Evolutionary conservation across 1,140 invertebrate species (phyloP).

Genomic region (Trinorchestia longiramus): DNA sequence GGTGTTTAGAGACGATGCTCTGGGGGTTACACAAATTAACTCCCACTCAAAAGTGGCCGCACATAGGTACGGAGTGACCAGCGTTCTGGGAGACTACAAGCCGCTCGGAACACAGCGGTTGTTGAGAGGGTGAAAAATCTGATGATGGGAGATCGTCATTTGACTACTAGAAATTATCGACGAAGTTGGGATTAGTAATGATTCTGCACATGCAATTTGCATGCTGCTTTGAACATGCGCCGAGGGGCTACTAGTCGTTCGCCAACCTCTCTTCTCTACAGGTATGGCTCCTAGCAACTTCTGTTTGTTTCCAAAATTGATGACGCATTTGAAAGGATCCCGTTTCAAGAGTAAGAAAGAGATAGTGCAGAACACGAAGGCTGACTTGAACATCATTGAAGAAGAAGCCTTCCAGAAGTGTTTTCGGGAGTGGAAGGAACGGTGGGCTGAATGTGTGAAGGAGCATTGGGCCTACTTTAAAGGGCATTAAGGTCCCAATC

Average conservation of each 20-base stretch:
- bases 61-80: constrained; percentile 16
- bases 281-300: too few relatives aligned
- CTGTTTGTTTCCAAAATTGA: too few relatives aligned
- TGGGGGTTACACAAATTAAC: neutral
- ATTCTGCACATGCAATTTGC: neutral
- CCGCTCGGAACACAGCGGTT: neutral
- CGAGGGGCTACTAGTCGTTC: neutral
- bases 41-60: neutral
- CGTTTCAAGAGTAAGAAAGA: too few relatives aligned
- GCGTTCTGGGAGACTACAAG: neutral
- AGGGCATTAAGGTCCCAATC: too few relatives aligned
- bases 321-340: too few relatives aligned
- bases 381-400: too few relatives aligned
- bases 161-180: neutral
- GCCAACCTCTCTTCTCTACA: too few relatives aligned
- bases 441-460: too few relatives aligned
- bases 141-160: neutral
- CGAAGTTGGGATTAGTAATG: neutral
- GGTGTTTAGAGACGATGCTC: neutral
- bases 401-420: too few relatives aligned
- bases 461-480: too few relatives aligned
- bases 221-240: neutral
- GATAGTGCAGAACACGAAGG: too few relatives aligned
- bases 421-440: too few relatives aligned
- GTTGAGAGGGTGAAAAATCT: neutral